phyloP scores from a whole-genome alignment of 1,140 invertebrate species.

The Teleogryllus occipitalis region DNA sequence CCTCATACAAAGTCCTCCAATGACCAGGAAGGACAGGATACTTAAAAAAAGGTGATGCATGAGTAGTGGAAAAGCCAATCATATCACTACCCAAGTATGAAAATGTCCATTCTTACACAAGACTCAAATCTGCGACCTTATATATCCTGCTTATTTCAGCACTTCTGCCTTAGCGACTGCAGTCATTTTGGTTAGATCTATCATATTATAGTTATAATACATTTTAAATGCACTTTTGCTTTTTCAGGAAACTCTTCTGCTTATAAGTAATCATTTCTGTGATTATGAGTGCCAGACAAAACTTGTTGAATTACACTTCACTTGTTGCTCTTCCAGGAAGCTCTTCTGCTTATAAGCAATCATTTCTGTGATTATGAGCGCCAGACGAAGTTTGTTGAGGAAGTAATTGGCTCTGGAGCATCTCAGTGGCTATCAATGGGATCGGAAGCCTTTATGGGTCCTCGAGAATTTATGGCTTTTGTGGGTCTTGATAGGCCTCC shows the following conservation, averaged over 20 bases:
- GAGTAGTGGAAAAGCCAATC: too few species aligned
- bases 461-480: slow-evolving; percentile 62
- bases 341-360: slow-evolving; percentile 73
- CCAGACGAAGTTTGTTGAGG: slow-evolving; percentile 72
- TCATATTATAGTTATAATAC: not conserved
- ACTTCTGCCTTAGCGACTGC: too few species aligned
- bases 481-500: slow-evolving; percentile 66
- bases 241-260: slow-evolving; percentile 57
- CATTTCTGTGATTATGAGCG: slow-evolving; percentile 81
- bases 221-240: slow-evolving; percentile 7
- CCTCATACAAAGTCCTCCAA: too few species aligned
- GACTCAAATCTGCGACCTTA: too few species aligned
- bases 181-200: not conserved
- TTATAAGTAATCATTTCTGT: slow-evolving; percentile 82
- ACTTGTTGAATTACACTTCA: slow-evolving; percentile 66
- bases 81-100: too few species aligned
- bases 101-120: too few species aligned
- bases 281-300: slow-evolving; percentile 76
- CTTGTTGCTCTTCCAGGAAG: slow-evolving; percentile 44
- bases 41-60: too few species aligned
- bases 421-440: slow-evolving; percentile 52
- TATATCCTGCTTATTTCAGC: too few species aligned
- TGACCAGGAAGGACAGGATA: too few species aligned
- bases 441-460: slow-evolving; percentile 47
- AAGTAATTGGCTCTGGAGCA: slow-evolving; percentile 57